Base-by-base conservation (phyloP, 2,888 invertebrate species). In the Caenorhabditis sp. region DNA sequence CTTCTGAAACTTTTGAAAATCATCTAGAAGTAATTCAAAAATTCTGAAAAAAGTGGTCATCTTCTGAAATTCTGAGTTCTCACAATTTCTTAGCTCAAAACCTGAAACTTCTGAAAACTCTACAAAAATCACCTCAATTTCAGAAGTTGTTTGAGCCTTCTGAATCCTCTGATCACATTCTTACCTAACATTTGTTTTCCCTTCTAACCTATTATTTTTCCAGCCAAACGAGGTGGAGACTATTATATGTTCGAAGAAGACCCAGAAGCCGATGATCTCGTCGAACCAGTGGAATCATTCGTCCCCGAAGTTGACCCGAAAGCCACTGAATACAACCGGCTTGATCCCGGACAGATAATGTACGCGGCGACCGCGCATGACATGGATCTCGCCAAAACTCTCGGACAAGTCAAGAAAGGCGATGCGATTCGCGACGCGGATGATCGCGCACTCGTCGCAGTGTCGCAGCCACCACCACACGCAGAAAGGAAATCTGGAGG, bases 231-330 rank as follows among this genome's bases (percentile, higher is more conserved):
- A 62, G 96, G 96, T 71, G 99, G 97, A 21, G 99, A 99, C 90
- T 97, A 99, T 90, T 97, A 96, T 90, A 95, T 99, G 95, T 99
- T 99, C 90, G 96, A 97, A 87, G 95, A 96, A 82, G 91, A 88
- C 49, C 85, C 89, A 17, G 80, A 80, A 59, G 71, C 71, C 23
- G 85, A 86, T 63, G 83, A 83, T 56, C 75, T 85, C 20, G 78
- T 78, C 23, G 73, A 74, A 26, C 84, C 85, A 12, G 78, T 80
- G 10, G 84, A 86, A 49, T 77, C 78, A 21, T 85, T 79, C 59
- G 86, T 87, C 23, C 85, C 87, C 0, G 87, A 87, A 71, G 67
- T 78, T 43, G 81, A 83, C 52, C 86, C 87, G 17, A 68, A 73
- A 43, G 84, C 82, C 8, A 79, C 81, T 17, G 79, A 83, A 4